These are phyloP conservation scores for Clarias magur DNA, from an alignment of 2,113 vertebrate species.

Conservation along the genomic window DNA sequence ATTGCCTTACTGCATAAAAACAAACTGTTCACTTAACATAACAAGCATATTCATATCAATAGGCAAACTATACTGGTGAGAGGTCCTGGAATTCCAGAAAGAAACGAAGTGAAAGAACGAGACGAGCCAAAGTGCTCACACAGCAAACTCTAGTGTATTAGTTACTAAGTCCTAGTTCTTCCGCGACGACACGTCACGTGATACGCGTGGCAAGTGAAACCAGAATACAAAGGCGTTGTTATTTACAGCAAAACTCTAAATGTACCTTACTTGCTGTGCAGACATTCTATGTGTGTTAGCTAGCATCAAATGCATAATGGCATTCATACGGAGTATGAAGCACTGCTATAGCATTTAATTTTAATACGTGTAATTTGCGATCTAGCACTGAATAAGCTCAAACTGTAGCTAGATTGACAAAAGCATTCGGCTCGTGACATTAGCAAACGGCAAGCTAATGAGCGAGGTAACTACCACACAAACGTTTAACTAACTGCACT, in stretches of 20 bases:
- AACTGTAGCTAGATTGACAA: neutral
- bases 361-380: neutral
- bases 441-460: neutral
- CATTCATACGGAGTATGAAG: too few relatives aligned
- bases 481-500: neutral
- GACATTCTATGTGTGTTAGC: neutral
- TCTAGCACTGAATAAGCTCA: neutral
- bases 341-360: neutral
- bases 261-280: neutral
- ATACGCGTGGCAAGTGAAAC: neutral
- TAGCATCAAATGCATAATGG: neutral
- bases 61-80: neutral
- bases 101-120: conserved; percentile 37
- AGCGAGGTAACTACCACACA: neutral
- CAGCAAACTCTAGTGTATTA: neutral
- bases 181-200: neutral
- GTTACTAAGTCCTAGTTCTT: neutral
- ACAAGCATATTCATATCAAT: neutral
- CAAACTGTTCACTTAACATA: neutral
- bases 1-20: neutral
- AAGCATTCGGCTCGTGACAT: neutral
- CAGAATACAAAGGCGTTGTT: neutral
- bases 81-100: neutral
- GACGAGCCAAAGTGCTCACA: neutral
- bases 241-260: neutral